Conservation (phyloP, 1,140 invertebrate genomes). For the Zaprionus africanus region DNA sequence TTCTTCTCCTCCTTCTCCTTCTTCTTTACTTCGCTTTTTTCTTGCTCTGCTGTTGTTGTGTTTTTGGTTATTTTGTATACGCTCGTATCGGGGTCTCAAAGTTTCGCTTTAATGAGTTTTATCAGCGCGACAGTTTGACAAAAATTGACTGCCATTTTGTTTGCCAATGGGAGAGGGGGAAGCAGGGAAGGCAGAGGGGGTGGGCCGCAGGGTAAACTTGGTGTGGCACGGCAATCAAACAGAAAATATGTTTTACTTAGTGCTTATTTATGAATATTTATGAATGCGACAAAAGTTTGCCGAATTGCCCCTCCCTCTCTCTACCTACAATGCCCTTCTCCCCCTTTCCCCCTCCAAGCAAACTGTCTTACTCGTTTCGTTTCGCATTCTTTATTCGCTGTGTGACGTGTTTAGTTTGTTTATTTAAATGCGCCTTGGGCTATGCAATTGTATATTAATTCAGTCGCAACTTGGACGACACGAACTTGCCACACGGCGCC, state of each 20-base stretch:
- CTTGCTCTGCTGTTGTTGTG: constrained; percentile 1
- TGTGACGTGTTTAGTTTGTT: constrained; percentile 66
- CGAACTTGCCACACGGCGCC: constrained; percentile 3
- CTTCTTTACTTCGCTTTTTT: constrained; percentile 26
- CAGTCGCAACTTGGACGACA: constrained; percentile 55
- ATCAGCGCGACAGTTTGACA: constrained; percentile 61
- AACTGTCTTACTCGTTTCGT: constrained; percentile 5
- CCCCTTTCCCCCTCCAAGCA: too few relatives aligned
- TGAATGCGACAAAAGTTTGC: constrained; percentile 76
- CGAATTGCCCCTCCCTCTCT: not conserved
- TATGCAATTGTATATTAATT: constrained; percentile 83
- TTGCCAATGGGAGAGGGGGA: not conserved
- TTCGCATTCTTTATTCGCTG: not conserved
- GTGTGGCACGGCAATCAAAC: constrained; percentile 70
- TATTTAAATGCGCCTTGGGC: constrained; percentile 80
- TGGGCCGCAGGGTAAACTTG: constrained; percentile 50
- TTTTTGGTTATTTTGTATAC: constrained; percentile 8
- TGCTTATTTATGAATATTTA: constrained; percentile 80
- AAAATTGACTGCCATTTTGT: constrained; percentile 74
- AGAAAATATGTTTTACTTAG: constrained; percentile 75
- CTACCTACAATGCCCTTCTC: not conserved
- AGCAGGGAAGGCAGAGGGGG: not conserved
- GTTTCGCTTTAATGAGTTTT: constrained; percentile 80
- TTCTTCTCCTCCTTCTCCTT: not conserved
- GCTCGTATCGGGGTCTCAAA: constrained; percentile 55